A percentile compares a stretch with the other conserved stretches of the same genome.
These are phyloP conservation scores for Corynorhinus townsendii DNA, from an alignment of 2,113 vertebrate species.

Conservation along the genomic window DNA sequence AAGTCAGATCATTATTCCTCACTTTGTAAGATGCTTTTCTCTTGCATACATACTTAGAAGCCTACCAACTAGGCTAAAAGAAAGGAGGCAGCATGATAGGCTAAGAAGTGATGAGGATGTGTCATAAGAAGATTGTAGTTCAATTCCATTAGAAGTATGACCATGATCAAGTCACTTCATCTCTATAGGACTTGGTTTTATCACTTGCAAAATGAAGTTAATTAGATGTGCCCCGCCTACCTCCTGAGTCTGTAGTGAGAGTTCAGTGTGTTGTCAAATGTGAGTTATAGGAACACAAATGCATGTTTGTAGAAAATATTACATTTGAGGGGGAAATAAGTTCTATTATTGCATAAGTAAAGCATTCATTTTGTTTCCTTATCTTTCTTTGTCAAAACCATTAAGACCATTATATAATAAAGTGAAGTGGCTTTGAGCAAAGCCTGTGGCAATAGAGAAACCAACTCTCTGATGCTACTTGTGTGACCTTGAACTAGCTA, in stretches of 20 bases:
- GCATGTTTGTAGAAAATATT: neutral
- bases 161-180: neutral
- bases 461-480: neutral
- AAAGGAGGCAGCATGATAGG: neutral
- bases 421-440: neutral
- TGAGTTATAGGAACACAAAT: neutral
- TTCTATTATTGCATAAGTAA: slow-evolving; percentile 10
- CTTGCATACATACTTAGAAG: neutral
- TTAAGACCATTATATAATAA: neutral
- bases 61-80: neutral
- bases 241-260: neutral
- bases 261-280: neutral
- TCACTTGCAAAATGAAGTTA: neutral
- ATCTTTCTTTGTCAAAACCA: slow-evolving; percentile 6
- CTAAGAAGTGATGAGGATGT: neutral
- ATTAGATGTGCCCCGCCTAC: neutral
- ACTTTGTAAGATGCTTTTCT: neutral
- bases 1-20: neutral
- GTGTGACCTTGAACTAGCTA: slow-evolving; percentile 8
- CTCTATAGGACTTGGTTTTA: neutral
- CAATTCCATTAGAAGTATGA: neutral
- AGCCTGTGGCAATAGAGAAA: neutral
- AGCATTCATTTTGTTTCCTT: neutral
- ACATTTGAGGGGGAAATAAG: neutral
- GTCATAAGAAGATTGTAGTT: neutral